Conservation (phyloP, 1,140 invertebrate species). For the Macrosteles quadrilineatus region DNA sequence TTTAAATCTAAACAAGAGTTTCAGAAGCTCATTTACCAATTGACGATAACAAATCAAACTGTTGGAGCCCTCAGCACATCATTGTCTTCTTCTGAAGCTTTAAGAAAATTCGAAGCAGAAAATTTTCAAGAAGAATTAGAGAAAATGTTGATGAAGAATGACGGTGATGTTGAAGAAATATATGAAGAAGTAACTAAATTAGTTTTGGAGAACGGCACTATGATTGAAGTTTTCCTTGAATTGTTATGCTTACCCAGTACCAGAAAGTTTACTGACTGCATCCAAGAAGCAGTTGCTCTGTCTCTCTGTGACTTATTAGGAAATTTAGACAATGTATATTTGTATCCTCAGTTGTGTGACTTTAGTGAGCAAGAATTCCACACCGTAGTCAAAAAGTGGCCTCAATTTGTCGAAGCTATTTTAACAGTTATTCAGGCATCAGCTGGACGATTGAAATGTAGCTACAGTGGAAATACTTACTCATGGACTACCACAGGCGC, state of each 20-base stretch:
- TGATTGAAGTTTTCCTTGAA: neutral
- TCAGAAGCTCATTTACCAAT: neutral
- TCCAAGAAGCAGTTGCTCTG: neutral
- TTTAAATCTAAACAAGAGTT: conserved; percentile 8
- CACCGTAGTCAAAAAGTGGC: neutral
- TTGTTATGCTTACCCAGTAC: neutral
- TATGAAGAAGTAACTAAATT: neutral
- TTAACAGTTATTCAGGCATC: neutral
- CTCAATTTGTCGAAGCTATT: neutral
- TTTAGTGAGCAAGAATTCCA: neutral
- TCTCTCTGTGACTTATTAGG: neutral
- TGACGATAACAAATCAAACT: neutral
- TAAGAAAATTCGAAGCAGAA: neutral
- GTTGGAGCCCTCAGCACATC: neutral
- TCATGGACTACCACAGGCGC: neutral
- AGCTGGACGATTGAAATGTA: neutral
- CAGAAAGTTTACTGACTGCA: neutral
- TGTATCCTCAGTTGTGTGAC: neutral
- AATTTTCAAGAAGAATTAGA: neutral
- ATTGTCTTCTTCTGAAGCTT: neutral
- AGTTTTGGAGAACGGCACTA: neutral
- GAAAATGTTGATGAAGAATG: neutral
- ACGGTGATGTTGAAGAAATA: neutral
- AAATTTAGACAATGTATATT: neutral
- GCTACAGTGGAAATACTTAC: neutral